These are phyloP conservation scores for Syngnathus acus DNA, from an alignment of 2,797 vertebrate genomes.

Conservation along the genomic window DNA sequence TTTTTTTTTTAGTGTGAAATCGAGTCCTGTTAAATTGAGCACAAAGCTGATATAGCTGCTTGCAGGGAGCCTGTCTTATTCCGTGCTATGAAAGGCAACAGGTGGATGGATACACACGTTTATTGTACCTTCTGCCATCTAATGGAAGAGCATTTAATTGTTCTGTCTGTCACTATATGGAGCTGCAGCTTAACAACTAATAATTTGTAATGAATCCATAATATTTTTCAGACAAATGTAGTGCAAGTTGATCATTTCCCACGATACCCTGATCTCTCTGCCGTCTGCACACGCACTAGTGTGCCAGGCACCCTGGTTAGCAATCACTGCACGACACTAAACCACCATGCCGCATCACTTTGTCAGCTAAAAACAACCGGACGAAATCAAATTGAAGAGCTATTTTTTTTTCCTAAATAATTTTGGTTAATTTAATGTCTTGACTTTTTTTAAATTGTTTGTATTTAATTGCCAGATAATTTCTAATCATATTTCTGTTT, in stretches of 20 bases:
- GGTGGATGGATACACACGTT: not conserved
- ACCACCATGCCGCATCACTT: too few relatives aligned
- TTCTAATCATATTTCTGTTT: not conserved
- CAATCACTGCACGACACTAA: too few relatives aligned
- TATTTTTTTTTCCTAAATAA: not conserved
- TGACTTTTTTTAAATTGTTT: not conserved
- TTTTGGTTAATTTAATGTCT: not conserved
- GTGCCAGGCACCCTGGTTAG: not conserved
- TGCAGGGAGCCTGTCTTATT: not conserved
- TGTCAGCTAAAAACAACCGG: not conserved
- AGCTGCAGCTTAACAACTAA: not conserved
- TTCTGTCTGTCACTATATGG: not conserved
- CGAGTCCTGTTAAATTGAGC: not conserved
- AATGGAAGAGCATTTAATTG: not conserved
- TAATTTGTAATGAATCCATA: not conserved
- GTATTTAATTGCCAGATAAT: not conserved
- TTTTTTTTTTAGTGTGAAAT: not conserved
- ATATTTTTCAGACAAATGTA: not conserved
- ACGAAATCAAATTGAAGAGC: not conserved
- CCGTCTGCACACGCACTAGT: not conserved
- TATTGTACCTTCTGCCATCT: slow-evolving; percentile 1
- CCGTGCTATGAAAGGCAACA: not conserved
- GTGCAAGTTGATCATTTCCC: not conserved
- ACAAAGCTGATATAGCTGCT: not conserved
- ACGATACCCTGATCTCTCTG: not conserved